Evolutionary conservation across 2,797 vertebrate species (phyloP), one percentile per base, ranked within the genome.

Genomic region (Thunnus albacares): DNA sequence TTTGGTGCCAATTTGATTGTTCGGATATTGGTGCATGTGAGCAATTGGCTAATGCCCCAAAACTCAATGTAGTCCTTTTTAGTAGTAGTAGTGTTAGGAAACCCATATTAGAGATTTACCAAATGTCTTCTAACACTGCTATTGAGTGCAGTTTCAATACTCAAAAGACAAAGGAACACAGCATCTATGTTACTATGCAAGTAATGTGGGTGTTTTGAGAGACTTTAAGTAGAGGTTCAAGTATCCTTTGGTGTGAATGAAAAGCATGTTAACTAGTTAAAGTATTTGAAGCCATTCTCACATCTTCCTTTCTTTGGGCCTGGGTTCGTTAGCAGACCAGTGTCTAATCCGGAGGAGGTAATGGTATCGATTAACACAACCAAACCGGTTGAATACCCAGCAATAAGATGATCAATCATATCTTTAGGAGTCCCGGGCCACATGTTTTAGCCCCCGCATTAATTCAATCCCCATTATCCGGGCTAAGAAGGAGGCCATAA

Each of bases 381-480:
- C 85, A 90, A 80, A 90, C 75, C 59, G 89, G 80, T 87, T 90
- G 87, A 94, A 90, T 78, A 89, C 76, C 95, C 96, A 93, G 95
- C 95, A 96, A 97, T 96, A 96, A 97, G 96, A 97, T 96, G 96
- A 98, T 98, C 97, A 96, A 98, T 99, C 97, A 98, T 93, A 96
- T 94, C 96, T 96, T 89, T 64, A 80, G 75, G 88, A 87, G 90
- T 91, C 82, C 71, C 30, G 55, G 95, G 95, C 96, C 94, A 93
- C 96, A 94, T 96, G 95, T 96, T 95, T 94, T 95, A 94, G 95
- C 95, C 87, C 94, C 94, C 87, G 94, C 96, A 96, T 97, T 98
- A 97, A 98, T 98, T 96, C 96, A 95, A 95, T 96, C 96, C 95
- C 96, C 95, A 96, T 97, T 97, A 97, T 89, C 95, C 92, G 90